Conservation (phyloP, 2,797 vertebrate species). For the Cyclopterus lumpus region DNA sequence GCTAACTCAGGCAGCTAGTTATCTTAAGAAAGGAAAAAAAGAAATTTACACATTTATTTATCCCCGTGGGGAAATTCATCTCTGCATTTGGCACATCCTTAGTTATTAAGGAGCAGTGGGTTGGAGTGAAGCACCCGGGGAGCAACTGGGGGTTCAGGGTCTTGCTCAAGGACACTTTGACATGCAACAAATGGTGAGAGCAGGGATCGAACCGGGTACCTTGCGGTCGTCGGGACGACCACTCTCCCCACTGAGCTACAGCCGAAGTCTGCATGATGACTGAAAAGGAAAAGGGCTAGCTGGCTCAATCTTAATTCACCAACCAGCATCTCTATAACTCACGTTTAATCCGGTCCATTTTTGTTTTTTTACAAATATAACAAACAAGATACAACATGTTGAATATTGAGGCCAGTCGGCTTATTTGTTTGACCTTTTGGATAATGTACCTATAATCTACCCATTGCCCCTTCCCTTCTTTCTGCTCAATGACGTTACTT, state of each 20-base stretch:
- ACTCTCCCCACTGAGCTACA: too few species aligned
- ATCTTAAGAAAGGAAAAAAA: too few species aligned
- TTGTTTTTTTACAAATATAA: background rate
- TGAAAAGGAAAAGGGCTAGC: background rate
- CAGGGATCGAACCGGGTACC: too few species aligned
- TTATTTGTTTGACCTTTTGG: background rate
- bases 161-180: too few species aligned
- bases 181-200: too few species aligned
- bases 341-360: background rate
- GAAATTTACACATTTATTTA: too few species aligned
- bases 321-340: background rate
- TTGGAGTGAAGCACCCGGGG: too few species aligned
- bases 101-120: too few species aligned
- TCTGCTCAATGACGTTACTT: background rate
- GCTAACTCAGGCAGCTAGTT: background rate
- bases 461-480: background rate
- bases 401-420: background rate
- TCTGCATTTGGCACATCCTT: too few species aligned
- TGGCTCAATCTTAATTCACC: background rate
- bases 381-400: background rate
- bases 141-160: too few species aligned
- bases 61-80: too few species aligned
- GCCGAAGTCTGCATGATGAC: background rate
- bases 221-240: too few species aligned
- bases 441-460: background rate